Conservation (phyloP, 2,888 invertebrate genomes). For the Nomada lathburiana region DNA sequence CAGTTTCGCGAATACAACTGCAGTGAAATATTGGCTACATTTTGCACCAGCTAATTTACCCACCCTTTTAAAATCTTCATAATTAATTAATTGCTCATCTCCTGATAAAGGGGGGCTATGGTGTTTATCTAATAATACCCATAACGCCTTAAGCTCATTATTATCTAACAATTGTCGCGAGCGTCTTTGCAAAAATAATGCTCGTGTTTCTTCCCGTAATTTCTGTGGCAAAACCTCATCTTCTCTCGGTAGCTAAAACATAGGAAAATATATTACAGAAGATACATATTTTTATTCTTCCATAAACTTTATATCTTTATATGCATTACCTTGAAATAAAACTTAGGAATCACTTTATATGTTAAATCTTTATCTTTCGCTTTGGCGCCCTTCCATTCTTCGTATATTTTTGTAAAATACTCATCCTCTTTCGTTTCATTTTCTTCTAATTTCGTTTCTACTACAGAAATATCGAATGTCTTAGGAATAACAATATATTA, state of each 20-base stretch:
- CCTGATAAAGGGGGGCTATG: slow-evolving; percentile 90
- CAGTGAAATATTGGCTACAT: slow-evolving; percentile 92
- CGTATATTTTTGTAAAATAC: slow-evolving; percentile 86
- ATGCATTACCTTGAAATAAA: slow-evolving; percentile 87
- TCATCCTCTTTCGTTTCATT: slow-evolving; percentile 84
- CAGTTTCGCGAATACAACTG: slow-evolving; percentile 94
- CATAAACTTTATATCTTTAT: neutral
- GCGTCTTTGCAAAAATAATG: slow-evolving; percentile 93
- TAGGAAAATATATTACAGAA: slow-evolving; percentile 8
- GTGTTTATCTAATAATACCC: slow-evolving; percentile 93
- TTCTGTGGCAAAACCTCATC: slow-evolving; percentile 92
- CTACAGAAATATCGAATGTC: slow-evolving; percentile 58
- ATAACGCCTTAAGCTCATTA: slow-evolving; percentile 93
- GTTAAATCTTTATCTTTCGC: slow-evolving; percentile 85
- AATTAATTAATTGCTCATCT: slow-evolving; percentile 94
- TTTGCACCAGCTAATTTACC: slow-evolving; percentile 90
- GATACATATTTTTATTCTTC: slow-evolving; percentile 3
- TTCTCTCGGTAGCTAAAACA: slow-evolving; percentile 88
- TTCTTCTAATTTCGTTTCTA: slow-evolving; percentile 56
- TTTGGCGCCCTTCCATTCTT: slow-evolving; percentile 84
- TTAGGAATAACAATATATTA: neutral
- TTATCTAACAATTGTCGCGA: slow-evolving; percentile 94
- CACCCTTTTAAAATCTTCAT: slow-evolving; percentile 93
- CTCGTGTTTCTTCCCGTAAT: slow-evolving; percentile 94
- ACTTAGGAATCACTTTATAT: slow-evolving; percentile 89